Percentiles rank a stretch among this genome's conserved stretches.
Conservation (phyloP, 2,113 vertebrate genomes). For the Platysteira castanea region DNA sequence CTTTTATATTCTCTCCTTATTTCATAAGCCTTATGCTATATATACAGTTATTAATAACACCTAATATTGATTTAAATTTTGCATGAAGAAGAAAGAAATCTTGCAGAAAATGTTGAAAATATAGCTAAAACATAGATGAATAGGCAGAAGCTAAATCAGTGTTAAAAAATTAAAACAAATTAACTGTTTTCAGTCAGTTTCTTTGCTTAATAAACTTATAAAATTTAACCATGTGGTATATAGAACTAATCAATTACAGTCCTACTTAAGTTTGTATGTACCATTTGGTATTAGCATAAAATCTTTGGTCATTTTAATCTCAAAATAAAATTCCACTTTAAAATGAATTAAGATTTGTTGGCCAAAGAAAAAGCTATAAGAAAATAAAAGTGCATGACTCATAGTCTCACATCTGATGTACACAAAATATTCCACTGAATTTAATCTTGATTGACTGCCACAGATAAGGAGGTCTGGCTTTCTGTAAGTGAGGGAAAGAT, state of each 20-base stretch:
- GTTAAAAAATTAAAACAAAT: neutral
- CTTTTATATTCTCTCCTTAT: neutral
- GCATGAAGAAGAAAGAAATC: neutral
- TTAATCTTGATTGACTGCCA: neutral
- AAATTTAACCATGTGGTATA: neutral
- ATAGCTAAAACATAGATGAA: neutral
- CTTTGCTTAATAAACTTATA: neutral
- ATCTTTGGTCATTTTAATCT: neutral
- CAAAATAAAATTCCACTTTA: neutral
- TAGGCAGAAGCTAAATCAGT: neutral
- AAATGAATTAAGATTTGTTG: neutral
- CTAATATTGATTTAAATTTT: neutral
- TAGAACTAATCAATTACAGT: neutral
- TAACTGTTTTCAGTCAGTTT: neutral
- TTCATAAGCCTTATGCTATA: neutral
- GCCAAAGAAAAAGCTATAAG: neutral
- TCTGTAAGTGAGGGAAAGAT: neutral
- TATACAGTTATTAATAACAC: neutral
- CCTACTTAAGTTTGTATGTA: neutral
- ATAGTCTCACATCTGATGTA: neutral
- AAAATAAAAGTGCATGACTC: neutral
- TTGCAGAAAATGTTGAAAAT: neutral
- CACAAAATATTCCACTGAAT: neutral
- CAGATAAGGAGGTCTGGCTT: neutral
- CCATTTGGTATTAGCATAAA: neutral